Evolutionary conservation across 2,113 vertebrate species (phyloP).

Genomic region (Pseudorasbora parva): DNA sequence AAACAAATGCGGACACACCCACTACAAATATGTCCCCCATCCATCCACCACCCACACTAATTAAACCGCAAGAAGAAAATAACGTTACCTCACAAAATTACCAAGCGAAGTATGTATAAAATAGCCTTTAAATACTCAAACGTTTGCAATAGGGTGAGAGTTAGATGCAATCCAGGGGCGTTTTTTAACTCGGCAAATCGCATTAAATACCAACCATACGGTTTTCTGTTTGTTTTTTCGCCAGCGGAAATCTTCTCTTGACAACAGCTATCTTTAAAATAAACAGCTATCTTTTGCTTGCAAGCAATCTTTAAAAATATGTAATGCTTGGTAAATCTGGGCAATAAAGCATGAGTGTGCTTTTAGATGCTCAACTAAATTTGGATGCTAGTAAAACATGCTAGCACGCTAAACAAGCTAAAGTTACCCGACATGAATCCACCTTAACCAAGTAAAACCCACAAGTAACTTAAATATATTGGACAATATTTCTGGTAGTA

Average conservation of each 20-base stretch:
- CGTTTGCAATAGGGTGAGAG: background rate
- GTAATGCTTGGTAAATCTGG: too few species aligned
- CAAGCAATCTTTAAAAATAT: background rate
- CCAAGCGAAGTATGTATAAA: background rate
- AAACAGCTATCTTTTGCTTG: too few species aligned
- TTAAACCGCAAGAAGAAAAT: background rate
- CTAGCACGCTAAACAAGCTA: slow-evolving; percentile 29
- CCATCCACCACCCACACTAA: background rate
- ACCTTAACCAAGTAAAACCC: background rate
- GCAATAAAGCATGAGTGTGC: background rate
- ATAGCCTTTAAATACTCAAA: background rate
- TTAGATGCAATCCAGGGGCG: background rate
- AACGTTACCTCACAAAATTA: background rate
- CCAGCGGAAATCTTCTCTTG: background rate
- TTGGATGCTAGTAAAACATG: slow-evolving; percentile 2
- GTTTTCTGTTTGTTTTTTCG: background rate
- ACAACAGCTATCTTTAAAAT: too few species aligned
- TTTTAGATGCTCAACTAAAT: background rate
- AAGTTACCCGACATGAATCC: background rate
- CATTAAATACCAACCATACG: background rate
- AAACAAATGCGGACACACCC: slow-evolving; percentile 24
- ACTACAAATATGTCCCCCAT: slow-evolving; percentile 10
- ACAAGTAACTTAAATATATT: background rate
- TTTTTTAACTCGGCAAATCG: background rate
- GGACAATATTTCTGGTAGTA: background rate